These are phyloP conservation scores for Drosophila kurseongensis DNA, from an alignment of 1,140 invertebrate genomes.

Conservation along the genomic window DNA sequence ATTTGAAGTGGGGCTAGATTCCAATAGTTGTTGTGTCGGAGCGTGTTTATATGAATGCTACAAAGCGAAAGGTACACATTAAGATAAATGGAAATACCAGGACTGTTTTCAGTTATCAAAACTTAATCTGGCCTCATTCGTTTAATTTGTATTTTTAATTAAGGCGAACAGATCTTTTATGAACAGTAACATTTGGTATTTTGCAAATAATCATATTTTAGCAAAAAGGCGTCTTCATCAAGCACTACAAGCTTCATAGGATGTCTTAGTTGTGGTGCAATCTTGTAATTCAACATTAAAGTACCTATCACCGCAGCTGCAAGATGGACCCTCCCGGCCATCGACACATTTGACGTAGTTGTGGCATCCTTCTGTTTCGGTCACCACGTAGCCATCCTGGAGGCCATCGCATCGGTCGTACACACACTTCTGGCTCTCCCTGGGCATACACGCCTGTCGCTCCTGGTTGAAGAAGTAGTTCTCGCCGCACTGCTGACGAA, in stretches of 20 bases:
- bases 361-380: constrained; percentile 50
- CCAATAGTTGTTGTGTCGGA: no score
- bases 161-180: no score
- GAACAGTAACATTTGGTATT: no score
- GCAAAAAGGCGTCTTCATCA: neutral
- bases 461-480: constrained; percentile 59
- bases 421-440: constrained; percentile 32
- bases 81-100: no score
- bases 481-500: constrained; percentile 35
- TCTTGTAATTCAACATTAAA: constrained; percentile 34
- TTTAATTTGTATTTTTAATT: no score
- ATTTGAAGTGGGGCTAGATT: no score
- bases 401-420: constrained; percentile 73
- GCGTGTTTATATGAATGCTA: no score
- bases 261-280: constrained; percentile 18
- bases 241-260: constrained; percentile 22
- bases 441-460: constrained; percentile 33
- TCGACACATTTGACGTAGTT: constrained; percentile 58
- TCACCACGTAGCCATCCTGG: constrained; percentile 40
- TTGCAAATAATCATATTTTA: neutral
- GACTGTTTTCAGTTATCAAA: no score
- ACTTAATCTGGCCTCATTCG: no score
- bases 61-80: no score
- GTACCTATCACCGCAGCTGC: constrained; percentile 26
- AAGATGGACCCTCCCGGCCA: constrained; percentile 2